These are phyloP conservation scores for Seriola dumerili DNA, from an alignment of 2,113 vertebrate genomes.

Conservation along the genomic window DNA sequence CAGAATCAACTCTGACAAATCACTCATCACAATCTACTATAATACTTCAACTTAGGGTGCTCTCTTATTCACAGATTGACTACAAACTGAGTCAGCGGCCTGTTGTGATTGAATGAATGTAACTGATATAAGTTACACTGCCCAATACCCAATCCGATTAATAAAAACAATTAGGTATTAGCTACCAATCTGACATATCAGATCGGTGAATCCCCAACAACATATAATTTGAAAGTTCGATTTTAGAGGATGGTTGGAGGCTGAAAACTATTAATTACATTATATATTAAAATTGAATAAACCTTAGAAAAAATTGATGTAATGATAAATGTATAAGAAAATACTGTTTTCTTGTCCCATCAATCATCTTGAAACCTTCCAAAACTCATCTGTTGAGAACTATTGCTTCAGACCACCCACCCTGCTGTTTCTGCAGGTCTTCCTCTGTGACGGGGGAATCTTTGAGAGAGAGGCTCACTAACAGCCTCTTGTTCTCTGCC, in stretches of 20 bases:
- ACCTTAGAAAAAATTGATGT: background rate
- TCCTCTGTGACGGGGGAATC: constrained; percentile 87
- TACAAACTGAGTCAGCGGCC: too few species aligned
- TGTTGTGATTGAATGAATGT: too few species aligned
- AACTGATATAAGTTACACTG: too few species aligned
- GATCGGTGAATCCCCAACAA: too few species aligned
- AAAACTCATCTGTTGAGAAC: background rate
- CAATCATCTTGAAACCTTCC: background rate
- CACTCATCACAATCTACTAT: background rate
- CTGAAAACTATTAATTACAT: background rate
- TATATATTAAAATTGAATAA: background rate
- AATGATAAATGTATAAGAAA: background rate
- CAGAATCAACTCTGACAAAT: background rate
- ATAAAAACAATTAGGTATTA: too few species aligned
- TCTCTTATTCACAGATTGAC: too few species aligned
- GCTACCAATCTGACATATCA: too few species aligned
- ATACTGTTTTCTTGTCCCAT: background rate
- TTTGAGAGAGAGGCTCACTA: constrained; percentile 88
- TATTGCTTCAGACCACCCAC: constrained; percentile 68
- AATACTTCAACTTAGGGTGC: background rate
- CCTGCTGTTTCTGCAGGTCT: constrained; percentile 90
- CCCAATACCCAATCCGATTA: too few species aligned
- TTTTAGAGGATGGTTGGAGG: background rate
- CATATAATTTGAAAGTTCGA: background rate
- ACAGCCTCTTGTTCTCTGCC: constrained; percentile 91